Evolutionary conservation across 2,888 invertebrate genomes (phyloP).

Genomic region (Drosophila eohydei): DNA sequence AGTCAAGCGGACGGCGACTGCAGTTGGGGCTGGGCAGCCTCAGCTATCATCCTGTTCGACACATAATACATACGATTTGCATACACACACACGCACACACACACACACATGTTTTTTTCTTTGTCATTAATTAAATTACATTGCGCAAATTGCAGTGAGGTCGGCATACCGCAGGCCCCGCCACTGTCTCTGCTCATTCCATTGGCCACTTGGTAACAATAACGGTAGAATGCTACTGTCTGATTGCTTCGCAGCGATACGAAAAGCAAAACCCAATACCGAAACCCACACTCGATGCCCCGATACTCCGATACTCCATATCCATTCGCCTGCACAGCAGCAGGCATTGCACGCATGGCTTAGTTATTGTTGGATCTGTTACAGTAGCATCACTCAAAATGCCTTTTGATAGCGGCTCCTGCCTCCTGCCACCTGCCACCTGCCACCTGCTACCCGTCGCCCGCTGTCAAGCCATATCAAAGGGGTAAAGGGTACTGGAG

Average conservation of each 20-base stretch:
- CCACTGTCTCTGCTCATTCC: not conserved
- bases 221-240: slow-evolving; percentile 33
- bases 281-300: slow-evolving; percentile 3
- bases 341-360: slow-evolving; percentile 35
- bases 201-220: slow-evolving; percentile 37
- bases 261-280: slow-evolving; percentile 16
- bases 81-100: not conserved
- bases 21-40: not conserved
- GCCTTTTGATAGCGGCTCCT: slow-evolving; percentile 18
- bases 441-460: not conserved
- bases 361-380: slow-evolving; percentile 26
- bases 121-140: slow-evolving; percentile 84
- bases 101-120: not conserved
- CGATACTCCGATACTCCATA: not conserved
- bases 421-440: not conserved
- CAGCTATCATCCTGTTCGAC: slow-evolving; percentile 23
- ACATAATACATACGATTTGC: slow-evolving; percentile 13
- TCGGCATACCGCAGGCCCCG: slow-evolving; percentile 25
- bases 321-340: slow-evolving; percentile 8
- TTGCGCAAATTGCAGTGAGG: slow-evolving; percentile 80
- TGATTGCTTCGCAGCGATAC: slow-evolving; percentile 13
- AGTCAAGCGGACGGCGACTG: slow-evolving; percentile 19
- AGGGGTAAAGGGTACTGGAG: slow-evolving; percentile 4
- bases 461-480: slow-evolving; percentile 4
- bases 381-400: slow-evolving; percentile 29